Evolutionary conservation across 2,888 invertebrate species (phyloP), one percentile per base, ranked within the genome.

Genomic region (Cheilosia urbana): DNA sequence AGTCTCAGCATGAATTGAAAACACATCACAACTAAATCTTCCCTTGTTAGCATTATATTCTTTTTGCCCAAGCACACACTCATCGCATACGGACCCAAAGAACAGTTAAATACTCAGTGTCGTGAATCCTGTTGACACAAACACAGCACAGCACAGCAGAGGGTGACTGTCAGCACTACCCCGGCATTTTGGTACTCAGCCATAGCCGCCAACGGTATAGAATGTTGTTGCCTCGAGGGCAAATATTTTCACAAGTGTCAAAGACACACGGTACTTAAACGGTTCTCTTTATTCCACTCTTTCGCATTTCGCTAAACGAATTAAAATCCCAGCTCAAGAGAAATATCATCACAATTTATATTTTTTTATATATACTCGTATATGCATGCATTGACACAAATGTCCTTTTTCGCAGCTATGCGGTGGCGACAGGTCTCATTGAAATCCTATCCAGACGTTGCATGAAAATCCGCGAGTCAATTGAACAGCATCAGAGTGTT

Each of bases 401-500:
- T 88, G 88, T 87, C 76, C 85, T 81, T 88, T 66, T 69, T 91
- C 89, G 15, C 94, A 97, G 97, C 91, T 97, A 96, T 91, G 93
- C 95, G 19, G 96, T 97, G 77, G 95, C 96, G 89, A 95, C 96
- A 60, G 96, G 97, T 34, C 93, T 97, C n/a, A 94, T 97, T 76
- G 97, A 97, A 90, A 95, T 96, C 87, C 93, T 97, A 65, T 94
- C 95, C 21, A 94, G 94, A 85, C 95, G 95, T 90, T 95, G 95
- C 91, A 93, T 94, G 89, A 94, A 94, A 88, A 95, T 96, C 49
- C 94, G 95, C 73, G 95, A 95, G 88, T 95, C 96, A 11, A 94
- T 92, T 85, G 92, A 92, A 85, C 89, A 90, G 88, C 91, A 92
- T 88, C 92, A 92, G 85, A 90, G 91, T 89, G 91, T 92, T 76